phyloP scores from a whole-genome alignment of 1,140 invertebrate species.

The Drosophila virilis region DNA sequence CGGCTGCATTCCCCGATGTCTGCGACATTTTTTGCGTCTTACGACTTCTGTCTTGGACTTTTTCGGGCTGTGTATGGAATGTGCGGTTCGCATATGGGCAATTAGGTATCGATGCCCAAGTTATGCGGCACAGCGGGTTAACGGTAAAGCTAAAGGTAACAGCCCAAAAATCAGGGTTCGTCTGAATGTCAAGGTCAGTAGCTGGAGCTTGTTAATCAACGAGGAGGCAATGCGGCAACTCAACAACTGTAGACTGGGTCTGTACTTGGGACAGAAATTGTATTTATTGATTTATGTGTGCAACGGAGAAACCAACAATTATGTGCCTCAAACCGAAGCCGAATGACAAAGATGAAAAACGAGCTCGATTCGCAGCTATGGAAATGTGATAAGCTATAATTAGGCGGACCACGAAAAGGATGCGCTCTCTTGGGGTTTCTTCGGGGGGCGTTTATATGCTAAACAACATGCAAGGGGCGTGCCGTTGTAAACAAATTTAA shows the following conservation, averaged over 20 bases:
- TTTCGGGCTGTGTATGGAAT: slow-evolving; percentile 42
- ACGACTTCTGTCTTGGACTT: neutral
- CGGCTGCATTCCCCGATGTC: slow-evolving; percentile 69
- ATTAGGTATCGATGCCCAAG: slow-evolving; percentile 61
- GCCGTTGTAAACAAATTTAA: slow-evolving; percentile 79
- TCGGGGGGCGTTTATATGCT: slow-evolving; percentile 76
- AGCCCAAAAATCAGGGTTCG: neutral
- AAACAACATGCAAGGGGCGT: slow-evolving; percentile 83
- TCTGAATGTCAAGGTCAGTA: slow-evolving; percentile 46
- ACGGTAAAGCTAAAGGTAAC: slow-evolving; percentile 41
- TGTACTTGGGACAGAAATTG: slow-evolving; percentile 16
- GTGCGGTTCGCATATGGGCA: slow-evolving; percentile 47
- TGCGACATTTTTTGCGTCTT: slow-evolving; percentile 70
- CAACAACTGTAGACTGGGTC: neutral
- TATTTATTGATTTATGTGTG: slow-evolving; percentile 63
- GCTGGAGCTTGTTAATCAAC: slow-evolving; percentile 12
- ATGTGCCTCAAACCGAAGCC: slow-evolving; percentile 35
- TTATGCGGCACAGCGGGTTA: slow-evolving; percentile 18
- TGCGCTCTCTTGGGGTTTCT: slow-evolving; percentile 1
- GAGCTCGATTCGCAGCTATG: slow-evolving; percentile 77
- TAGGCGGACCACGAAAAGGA: slow-evolving; percentile 70
- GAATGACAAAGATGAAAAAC: slow-evolving; percentile 81
- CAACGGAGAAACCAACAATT: slow-evolving; percentile 38
- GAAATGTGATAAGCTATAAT: slow-evolving; percentile 84
- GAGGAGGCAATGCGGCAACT: neutral